Conservation (phyloP, 2,888 invertebrate genomes). For the Scaptomyza tumidula region DNA sequence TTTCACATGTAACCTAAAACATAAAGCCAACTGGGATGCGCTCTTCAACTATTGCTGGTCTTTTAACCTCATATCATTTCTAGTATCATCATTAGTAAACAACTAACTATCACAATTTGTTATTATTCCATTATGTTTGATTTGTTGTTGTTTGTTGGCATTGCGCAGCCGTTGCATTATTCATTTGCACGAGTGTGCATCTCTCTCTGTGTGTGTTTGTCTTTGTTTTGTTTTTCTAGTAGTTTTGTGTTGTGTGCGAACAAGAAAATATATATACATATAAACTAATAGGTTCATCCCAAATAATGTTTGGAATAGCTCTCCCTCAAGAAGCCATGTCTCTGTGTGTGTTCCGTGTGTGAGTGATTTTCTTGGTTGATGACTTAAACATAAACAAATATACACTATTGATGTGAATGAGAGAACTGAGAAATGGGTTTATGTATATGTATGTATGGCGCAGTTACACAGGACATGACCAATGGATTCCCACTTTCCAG, state of each 20-base stretch:
- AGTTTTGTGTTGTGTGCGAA: conserved; percentile 25
- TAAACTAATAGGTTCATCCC: conserved; percentile 15
- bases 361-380: conserved; percentile 13
- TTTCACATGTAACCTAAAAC: conserved; percentile 34
- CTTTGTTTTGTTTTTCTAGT: conserved; percentile 1
- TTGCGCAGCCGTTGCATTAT: conserved; percentile 25
- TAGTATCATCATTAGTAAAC: conserved; percentile 38
- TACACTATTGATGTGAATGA: conserved; percentile 39
- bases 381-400: conserved; percentile 54
- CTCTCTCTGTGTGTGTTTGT: not conserved
- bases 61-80: conserved; percentile 12
- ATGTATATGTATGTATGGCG: conserved; percentile 22
- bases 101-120: conserved; percentile 69
- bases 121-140: conserved; percentile 49
- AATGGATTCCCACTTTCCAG: not conserved
- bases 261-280: conserved; percentile 48
- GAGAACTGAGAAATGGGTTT: not conserved
- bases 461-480: conserved; percentile 35
- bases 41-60: conserved; percentile 4
- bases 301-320: conserved; percentile 12
- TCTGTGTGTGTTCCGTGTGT: conserved; percentile 12
- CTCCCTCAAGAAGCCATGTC: conserved; percentile 20
- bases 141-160: conserved; percentile 63
- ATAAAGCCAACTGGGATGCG: conserved; percentile 34
- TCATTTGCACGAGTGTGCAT: conserved; percentile 17